Percentiles rank a stretch among this genome's conserved stretches.
phyloP scores from a whole-genome alignment of 2,888 invertebrate genomes.

The Rotaria socialis region DNA sequence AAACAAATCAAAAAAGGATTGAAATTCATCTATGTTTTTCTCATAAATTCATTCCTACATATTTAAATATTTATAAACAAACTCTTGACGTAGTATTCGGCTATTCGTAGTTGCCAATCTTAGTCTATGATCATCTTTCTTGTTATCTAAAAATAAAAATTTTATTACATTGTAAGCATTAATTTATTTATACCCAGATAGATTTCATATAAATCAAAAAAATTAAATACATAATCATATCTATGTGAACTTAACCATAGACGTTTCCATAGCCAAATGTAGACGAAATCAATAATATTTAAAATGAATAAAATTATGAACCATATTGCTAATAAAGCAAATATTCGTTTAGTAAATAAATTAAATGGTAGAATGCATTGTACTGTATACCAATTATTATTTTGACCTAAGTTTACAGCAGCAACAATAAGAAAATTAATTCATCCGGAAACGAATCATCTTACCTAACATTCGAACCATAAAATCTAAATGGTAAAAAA shows the following conservation, averaged over 20 bases:
- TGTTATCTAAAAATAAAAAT: not conserved
- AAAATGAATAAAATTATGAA: not conserved
- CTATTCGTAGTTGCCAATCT: not conserved
- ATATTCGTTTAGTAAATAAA: not conserved
- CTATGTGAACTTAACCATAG: not conserved
- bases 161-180: no score
- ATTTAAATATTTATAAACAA: not conserved
- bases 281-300: not conserved
- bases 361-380: slow-evolving; percentile 18
- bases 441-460: not conserved
- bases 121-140: not conserved
- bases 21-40: no score
- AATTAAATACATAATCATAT: not conserved
- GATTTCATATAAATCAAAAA: not conserved
- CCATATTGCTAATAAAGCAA: not conserved
- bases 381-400: not conserved
- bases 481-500: not conserved
- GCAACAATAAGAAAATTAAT: no score
- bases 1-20: not conserved
- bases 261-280: not conserved
- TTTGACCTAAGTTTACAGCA: not conserved
- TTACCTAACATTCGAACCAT: slow-evolving; percentile 15
- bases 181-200: not conserved
- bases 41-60: not conserved
- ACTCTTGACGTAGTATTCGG: not conserved